A percentile compares a stretch with the other conserved stretches of the same genome.
Evolutionary conservation across 2,797 vertebrate genomes (phyloP).

Genomic region (Pteropus rufus): DNA sequence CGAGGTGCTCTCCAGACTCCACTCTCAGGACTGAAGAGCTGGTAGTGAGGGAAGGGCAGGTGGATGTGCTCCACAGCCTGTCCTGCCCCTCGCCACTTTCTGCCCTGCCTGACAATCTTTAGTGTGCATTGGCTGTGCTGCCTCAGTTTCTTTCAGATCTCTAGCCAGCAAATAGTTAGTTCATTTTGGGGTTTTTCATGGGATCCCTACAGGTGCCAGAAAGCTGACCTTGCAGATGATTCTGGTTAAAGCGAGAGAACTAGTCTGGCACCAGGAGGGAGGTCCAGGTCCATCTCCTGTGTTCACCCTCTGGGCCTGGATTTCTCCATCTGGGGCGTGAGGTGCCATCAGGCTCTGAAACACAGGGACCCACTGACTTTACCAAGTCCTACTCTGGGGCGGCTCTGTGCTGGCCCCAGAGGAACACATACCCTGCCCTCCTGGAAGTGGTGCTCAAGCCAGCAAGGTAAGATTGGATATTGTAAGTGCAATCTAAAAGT

Average conservation of each 20-base stretch:
- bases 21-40: not conserved
- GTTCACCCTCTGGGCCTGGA: not conserved
- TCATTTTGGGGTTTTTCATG: not conserved
- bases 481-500: not conserved
- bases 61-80: not conserved
- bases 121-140: not conserved
- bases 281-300: not conserved
- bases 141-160: not conserved
- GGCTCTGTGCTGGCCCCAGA: not conserved
- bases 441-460: not conserved
- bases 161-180: not conserved
- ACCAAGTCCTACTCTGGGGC: not conserved
- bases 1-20: not conserved
- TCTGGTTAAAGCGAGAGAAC: not conserved
- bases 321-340: not conserved
- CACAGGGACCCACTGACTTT: not conserved
- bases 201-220: not conserved
- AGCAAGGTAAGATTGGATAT: not conserved
- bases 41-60: not conserved
- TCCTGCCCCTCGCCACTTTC: not conserved
- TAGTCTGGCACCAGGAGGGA: not conserved
- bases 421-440: not conserved
- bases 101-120: not conserved
- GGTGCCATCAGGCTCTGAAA: not conserved
- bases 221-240: not conserved